Evolutionary conservation across 1,140 invertebrate species (phyloP).

Genomic region (Procambarus clarkii): DNA sequence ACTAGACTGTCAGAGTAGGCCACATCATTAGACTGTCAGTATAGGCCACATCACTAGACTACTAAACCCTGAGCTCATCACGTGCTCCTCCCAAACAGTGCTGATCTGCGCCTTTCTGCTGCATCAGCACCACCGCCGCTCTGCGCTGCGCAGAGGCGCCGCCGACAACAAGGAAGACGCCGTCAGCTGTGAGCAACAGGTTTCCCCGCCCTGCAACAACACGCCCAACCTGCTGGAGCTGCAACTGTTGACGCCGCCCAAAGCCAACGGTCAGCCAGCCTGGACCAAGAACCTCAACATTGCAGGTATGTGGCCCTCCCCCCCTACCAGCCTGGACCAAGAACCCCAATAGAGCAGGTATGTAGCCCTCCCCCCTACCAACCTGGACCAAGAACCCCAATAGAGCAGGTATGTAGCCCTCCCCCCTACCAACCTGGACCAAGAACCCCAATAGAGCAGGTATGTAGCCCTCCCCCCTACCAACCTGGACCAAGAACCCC

Average conservation of each 20-base stretch:
- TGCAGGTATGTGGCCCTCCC: too few relatives aligned
- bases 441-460: neutral
- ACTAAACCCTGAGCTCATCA: too few relatives aligned
- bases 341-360: too few relatives aligned
- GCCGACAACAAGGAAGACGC: constrained; percentile 5
- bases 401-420: too few relatives aligned
- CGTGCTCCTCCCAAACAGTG: neutral
- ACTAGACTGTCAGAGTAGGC: too few relatives aligned
- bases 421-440: too few relatives aligned
- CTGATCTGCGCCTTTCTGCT: constrained; percentile 36
- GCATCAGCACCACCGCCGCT: constrained; percentile 39
- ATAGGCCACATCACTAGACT: too few relatives aligned
- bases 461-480: neutral
- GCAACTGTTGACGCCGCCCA: constrained; percentile 13
- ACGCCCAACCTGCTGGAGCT: constrained; percentile 41
- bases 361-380: too few relatives aligned
- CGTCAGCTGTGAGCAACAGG: constrained; percentile 12
- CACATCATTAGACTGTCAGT: too few relatives aligned
- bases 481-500: constrained; percentile 15
- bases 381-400: too few relatives aligned
- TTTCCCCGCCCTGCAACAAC: constrained; percentile 7
- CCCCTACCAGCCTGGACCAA: too few relatives aligned
- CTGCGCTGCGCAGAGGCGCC: constrained; percentile 19
- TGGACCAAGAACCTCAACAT: neutral
- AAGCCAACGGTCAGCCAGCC: constrained; percentile 34